Percentiles rank a stretch among this genome's conserved stretches.
phyloP scores from a whole-genome alignment of 2,113 vertebrate genomes.

The Regulus satrapa region DNA sequence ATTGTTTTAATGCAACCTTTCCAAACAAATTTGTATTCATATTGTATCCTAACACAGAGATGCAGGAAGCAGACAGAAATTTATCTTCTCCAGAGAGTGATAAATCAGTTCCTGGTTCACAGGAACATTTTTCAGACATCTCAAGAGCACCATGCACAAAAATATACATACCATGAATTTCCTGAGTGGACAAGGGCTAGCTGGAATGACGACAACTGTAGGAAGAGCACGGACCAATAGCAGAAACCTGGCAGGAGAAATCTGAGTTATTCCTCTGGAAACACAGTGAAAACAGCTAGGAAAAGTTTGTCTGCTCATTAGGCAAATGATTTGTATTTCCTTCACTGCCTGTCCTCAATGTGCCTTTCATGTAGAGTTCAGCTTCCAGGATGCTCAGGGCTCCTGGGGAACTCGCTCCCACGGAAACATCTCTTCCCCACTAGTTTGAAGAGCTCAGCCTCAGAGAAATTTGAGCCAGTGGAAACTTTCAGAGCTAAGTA shows the following conservation, averaged over 20 bases:
- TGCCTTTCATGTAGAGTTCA: not conserved
- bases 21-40: slow-evolving; percentile 48
- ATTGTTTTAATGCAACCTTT: not conserved
- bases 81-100: slow-evolving; percentile 57
- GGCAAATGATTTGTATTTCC: slow-evolving; percentile 14
- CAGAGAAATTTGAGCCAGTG: not conserved
- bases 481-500: slow-evolving; percentile 8
- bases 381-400: not conserved
- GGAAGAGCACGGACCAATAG: not conserved
- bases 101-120: slow-evolving; percentile 42
- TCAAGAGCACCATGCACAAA: slow-evolving; percentile 45
- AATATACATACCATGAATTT: slow-evolving; percentile 54
- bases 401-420: not conserved
- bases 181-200: slow-evolving; percentile 50
- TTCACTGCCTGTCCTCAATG: not conserved
- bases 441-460: not conserved
- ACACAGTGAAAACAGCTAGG: not conserved
- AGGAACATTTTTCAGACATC: slow-evolving; percentile 66
- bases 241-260: slow-evolving; percentile 19
- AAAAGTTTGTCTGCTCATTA: not conserved
- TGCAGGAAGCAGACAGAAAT: slow-evolving; percentile 41
- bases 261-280: not conserved
- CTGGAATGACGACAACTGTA: slow-evolving; percentile 5
- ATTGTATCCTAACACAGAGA: not conserved
- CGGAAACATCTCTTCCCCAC: not conserved